phyloP scores from a whole-genome alignment of 2,888 invertebrate species.

The Euclidia mi region DNA sequence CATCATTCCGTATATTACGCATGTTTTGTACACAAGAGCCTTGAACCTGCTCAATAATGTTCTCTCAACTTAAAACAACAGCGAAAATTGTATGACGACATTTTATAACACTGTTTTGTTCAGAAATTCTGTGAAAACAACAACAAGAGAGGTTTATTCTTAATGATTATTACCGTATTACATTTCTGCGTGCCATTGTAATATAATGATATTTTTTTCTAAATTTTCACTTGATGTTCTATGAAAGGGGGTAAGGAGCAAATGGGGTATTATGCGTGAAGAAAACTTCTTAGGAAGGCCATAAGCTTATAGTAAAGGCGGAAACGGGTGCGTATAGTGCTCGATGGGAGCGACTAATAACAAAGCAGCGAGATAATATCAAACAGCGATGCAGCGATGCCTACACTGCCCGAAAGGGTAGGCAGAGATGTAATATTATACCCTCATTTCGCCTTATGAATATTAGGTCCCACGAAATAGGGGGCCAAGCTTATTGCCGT shows the following conservation, averaged over 20 bases:
- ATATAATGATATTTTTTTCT: slow-evolving; percentile 30
- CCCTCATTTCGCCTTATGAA: no score
- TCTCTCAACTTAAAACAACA: slow-evolving; percentile 9
- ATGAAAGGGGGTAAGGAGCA: neutral
- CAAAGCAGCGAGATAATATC: no score
- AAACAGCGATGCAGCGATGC: no score
- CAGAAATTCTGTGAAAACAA: slow-evolving; percentile 13
- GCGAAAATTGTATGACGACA: slow-evolving; percentile 8
- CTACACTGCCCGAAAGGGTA: no score
- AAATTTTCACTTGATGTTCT: slow-evolving; percentile 23
- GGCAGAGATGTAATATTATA: no score
- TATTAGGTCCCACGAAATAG: no score
- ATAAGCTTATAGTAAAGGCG: no score
- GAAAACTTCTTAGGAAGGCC: neutral
- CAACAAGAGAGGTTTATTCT: slow-evolving; percentile 8
- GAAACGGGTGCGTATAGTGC: no score
- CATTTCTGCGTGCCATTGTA: slow-evolving; percentile 7
- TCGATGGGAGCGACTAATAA: no score
- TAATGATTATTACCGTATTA: slow-evolving; percentile 43
- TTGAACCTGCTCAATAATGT: neutral
- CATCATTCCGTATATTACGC: neutral
- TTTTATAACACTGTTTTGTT: slow-evolving; percentile 17
- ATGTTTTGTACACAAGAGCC: neutral
- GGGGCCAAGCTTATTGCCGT: no score
- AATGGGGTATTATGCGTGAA: neutral